A percentile compares a stretch with the other conserved stretches of the same genome.
These are phyloP conservation scores for Falco columbarius DNA, from an alignment of 2,797 vertebrate genomes.

Conservation along the genomic window DNA sequence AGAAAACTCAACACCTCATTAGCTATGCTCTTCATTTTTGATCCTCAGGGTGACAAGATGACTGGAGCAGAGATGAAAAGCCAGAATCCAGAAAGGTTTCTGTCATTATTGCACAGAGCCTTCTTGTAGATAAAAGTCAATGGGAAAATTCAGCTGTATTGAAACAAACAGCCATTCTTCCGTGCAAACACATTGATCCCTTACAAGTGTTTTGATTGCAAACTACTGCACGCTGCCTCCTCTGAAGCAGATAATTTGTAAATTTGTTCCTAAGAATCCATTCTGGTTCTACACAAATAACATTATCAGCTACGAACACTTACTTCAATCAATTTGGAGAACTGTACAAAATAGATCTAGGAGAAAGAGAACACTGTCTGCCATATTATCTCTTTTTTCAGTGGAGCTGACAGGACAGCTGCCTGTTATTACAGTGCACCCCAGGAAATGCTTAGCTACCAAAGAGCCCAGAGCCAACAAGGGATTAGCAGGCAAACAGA, in stretches of 20 bases:
- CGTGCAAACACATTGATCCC: not conserved
- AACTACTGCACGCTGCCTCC: constrained; percentile 3
- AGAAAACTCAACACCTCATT: not conserved
- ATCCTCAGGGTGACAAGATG: not conserved
- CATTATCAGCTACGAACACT: not conserved
- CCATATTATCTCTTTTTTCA: constrained; percentile 72
- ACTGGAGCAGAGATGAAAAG: not conserved
- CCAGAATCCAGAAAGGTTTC: not conserved
- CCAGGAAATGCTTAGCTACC: constrained; percentile 77
- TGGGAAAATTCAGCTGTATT: not conserved
- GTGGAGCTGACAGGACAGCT: constrained; percentile 76
- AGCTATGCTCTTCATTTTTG: not conserved
- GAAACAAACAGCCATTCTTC: not conserved
- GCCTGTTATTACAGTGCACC: constrained; percentile 77
- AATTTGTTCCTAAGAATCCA: constrained; percentile 3
- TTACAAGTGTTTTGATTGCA: not conserved
- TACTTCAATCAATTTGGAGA: constrained; percentile 9
- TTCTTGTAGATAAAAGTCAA: not conserved
- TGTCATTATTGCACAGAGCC: not conserved
- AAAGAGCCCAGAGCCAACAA: constrained; percentile 58
- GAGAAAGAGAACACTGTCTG: constrained; percentile 51
- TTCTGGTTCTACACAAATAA: not conserved
- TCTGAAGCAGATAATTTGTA: not conserved
- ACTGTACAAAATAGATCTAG: constrained; percentile 14
- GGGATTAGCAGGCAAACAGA: constrained; percentile 76